Conservation (phyloP, 2,888 invertebrate genomes). For the Tachina fera region DNA sequence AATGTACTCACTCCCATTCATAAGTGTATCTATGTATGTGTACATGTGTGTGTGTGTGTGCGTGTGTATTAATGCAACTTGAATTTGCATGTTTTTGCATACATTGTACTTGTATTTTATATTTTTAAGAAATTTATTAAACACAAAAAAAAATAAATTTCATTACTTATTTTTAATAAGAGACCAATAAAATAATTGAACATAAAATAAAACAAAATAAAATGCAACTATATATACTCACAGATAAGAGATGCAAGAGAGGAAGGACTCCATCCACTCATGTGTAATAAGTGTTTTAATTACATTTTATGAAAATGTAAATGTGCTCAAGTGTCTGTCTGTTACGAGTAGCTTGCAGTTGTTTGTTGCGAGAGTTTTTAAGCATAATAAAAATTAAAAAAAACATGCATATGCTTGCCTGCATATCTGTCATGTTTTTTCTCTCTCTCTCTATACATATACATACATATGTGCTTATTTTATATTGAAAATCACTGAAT, state of each 20-base stretch:
- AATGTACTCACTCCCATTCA: background rate
- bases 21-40: background rate
- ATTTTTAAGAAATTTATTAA: conserved; percentile 46
- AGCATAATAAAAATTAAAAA: conserved; percentile 15
- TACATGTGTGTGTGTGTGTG: background rate
- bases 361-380: conserved; percentile 13
- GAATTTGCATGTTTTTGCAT: conserved; percentile 12
- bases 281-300: conserved; percentile 70
- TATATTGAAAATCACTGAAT: conserved; percentile 66
- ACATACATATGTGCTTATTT: conserved; percentile 6
- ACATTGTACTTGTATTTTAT: background rate
- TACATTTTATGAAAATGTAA: conserved; percentile 58
- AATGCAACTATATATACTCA: conserved; percentile 7
- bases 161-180: conserved; percentile 41
- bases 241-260: conserved; percentile 7
- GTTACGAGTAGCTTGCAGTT: background rate
- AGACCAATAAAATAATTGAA: conserved; percentile 61
- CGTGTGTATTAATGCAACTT: conserved; percentile 4
- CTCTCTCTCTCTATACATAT: background rate
- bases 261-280: conserved; percentile 30
- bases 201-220: conserved; percentile 20
- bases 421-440: no score
- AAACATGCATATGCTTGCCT: conserved; percentile 9
- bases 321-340: conserved; percentile 28
- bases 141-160: conserved; percentile 29